These are phyloP conservation scores for Silurus aristotelis DNA, from an alignment of 2,797 vertebrate genomes.

Conservation along the genomic window DNA sequence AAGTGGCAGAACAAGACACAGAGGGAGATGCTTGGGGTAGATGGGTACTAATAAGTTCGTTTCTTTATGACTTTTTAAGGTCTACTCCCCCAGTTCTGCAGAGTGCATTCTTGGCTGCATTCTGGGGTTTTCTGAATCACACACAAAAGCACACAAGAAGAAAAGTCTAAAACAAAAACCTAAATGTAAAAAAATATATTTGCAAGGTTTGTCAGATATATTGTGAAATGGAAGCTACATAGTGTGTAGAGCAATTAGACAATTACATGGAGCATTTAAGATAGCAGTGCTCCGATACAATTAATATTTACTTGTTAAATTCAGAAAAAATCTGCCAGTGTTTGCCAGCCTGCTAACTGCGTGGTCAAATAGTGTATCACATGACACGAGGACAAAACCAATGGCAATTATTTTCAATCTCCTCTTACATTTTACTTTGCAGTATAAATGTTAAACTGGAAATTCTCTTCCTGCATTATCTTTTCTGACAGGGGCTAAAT, in stretches of 20 bases:
- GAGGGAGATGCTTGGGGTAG: constrained; percentile 29
- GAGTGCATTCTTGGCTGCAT: constrained; percentile 71
- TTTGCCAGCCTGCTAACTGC: background rate
- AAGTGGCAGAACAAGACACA: too few species aligned
- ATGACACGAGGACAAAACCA: background rate
- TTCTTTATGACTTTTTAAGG: constrained; percentile 65
- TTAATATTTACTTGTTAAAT: background rate
- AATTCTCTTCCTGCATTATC: too few species aligned
- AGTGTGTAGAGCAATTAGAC: background rate
- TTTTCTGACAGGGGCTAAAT: background rate
- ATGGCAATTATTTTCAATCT: background rate
- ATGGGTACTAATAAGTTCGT: constrained; percentile 57
- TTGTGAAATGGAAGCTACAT: background rate
- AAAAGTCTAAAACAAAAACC: constrained; percentile 1
- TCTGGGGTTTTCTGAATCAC: constrained; percentile 77
- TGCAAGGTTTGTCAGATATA: background rate
- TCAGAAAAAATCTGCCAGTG: background rate
- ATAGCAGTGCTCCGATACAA: background rate
- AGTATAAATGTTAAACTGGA: too few species aligned
- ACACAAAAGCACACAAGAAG: constrained; percentile 43
- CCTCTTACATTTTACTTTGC: too few species aligned
- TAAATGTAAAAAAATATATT: background rate
- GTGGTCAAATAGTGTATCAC: too few species aligned
- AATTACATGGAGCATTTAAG: background rate
- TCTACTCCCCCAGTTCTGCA: constrained; percentile 65